Evolutionary conservation across 2,113 vertebrate species (phyloP), one percentile per base, ranked within the genome.

Genomic region (Panthera tigris): DNA sequence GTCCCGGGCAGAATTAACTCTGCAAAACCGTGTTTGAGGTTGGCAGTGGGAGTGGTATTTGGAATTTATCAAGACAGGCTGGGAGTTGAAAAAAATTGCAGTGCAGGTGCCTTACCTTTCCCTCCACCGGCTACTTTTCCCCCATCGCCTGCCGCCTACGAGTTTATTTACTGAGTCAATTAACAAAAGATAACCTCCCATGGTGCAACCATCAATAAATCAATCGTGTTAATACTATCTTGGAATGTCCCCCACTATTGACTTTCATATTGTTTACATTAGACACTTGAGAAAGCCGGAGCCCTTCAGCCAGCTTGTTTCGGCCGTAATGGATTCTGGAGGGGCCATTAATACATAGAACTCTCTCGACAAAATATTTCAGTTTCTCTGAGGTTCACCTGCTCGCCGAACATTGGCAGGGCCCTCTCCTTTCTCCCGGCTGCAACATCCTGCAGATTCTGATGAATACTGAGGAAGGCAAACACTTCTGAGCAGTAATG

Each of bases 151-250:
- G 97, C 97, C 0, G 2, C 92, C 97, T 95, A 95, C 86, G 92
- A 98, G 97, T 97, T 98, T 99, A 99, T 99, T 99, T 99, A 99
- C 99, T 92, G 98, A 99, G 99, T 99, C 99, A 99, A 99, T 99
- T 99, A 99, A 98, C 98, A 98, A 99, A 99, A 99, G 99, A 99
- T 99, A 99, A 99, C 98, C 99, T 98, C 98, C 98, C 98, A 99
- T 99, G 99, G 99, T 99, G 98, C 98, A 99, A 99, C 99, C 98
- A 98, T 98, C 99, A 99, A 99, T 99, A 99, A 99, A 99, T 99
- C 99, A 99, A 99, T 99, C 96, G 96, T 98, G 98, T 98, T 99
- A 99, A 98, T 99, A 99, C 98, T 99, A 98, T 98, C 98, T 98
- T 98, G 98, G 98, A 99, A 99, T 99, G 98, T 98, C 98, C 98